These are phyloP conservation scores for Pollenia labialis DNA, from an alignment of 2,888 invertebrate genomes.

Conservation along the genomic window DNA sequence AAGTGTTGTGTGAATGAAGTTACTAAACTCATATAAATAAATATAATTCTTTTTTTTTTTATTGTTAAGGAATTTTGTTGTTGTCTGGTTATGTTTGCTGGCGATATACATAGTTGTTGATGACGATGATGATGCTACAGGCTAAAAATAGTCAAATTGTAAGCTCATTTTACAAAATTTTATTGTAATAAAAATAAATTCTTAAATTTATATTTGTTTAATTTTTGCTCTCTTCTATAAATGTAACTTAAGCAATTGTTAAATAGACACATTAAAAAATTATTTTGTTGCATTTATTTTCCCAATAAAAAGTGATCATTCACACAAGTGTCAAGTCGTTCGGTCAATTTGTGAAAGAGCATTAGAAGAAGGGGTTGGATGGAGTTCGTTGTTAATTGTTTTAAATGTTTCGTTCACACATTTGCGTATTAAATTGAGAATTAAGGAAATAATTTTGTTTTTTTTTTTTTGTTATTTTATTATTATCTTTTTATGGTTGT, in stretches of 20 bases:
- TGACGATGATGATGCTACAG: conserved; percentile 65
- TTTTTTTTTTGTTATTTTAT: not conserved
- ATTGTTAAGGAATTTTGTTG: conserved; percentile 65
- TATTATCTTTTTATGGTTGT: conserved; percentile 23
- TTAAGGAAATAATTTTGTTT: conserved; percentile 65
- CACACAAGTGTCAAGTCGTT: conserved; percentile 69
- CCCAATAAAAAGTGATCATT: conserved; percentile 57
- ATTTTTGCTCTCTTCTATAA: conserved; percentile 30
- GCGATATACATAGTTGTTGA: conserved; percentile 47
- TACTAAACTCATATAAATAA: conserved; percentile 39
- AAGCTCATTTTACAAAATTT: conserved; percentile 59
- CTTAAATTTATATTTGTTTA: conserved; percentile 42
- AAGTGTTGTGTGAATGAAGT: conserved; percentile 58
- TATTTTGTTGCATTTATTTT: conserved; percentile 50
- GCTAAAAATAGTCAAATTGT: conserved; percentile 70
- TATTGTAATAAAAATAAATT: conserved; percentile 61
- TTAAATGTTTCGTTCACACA: conserved; percentile 45
- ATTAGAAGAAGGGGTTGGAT: conserved; percentile 39
- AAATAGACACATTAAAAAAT: conserved; percentile 55
- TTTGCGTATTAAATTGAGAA: conserved; percentile 67
- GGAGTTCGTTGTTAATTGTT: conserved; percentile 49
- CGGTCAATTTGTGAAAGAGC: conserved; percentile 42
- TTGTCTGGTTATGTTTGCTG: conserved; percentile 48
- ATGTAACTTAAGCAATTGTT: conserved; percentile 66
- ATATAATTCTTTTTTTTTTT: conserved; percentile 11